Evolutionary conservation across 2,797 vertebrate species (phyloP).

Genomic region (Mus caroli): DNA sequence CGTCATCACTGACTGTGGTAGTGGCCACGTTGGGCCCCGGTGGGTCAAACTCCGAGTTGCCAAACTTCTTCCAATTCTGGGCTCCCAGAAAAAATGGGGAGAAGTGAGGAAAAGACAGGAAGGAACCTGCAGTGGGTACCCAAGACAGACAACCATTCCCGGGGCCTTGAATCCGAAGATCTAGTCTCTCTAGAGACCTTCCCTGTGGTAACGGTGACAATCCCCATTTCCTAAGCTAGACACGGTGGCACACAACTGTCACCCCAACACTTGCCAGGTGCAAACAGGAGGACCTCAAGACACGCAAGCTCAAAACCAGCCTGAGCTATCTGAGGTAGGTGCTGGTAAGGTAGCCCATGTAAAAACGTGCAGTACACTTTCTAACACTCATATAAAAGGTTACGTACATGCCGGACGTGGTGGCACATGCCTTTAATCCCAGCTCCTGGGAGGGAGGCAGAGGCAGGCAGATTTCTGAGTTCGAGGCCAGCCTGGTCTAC

Average conservation of each 20-base stretch:
- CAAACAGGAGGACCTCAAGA: background rate
- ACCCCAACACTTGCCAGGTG: background rate
- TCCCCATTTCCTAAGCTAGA: background rate
- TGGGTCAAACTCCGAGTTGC: conserved; percentile 95
- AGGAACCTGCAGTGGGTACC: background rate
- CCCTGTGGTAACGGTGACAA: background rate
- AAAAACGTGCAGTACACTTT: background rate
- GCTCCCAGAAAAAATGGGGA: background rate
- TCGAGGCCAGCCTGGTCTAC: no score
- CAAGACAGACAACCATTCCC: background rate
- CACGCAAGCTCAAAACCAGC: background rate
- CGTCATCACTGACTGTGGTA: conserved; percentile 98
- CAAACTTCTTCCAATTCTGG: conserved; percentile 99
- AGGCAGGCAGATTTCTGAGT: no score
- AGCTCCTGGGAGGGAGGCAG: no score
- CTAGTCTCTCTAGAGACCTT: background rate
- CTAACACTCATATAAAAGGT: no score
- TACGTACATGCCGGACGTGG: no score
- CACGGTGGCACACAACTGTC: background rate
- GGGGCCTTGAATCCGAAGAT: background rate
- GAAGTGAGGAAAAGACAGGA: background rate
- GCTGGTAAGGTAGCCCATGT: background rate
- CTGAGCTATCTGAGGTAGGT: background rate
- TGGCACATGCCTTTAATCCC: no score
- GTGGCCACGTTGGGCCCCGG: conserved; percentile 97